These are phyloP conservation scores for Calyptomena viridis DNA, from an alignment of 2,113 vertebrate genomes.

Conservation along the genomic window DNA sequence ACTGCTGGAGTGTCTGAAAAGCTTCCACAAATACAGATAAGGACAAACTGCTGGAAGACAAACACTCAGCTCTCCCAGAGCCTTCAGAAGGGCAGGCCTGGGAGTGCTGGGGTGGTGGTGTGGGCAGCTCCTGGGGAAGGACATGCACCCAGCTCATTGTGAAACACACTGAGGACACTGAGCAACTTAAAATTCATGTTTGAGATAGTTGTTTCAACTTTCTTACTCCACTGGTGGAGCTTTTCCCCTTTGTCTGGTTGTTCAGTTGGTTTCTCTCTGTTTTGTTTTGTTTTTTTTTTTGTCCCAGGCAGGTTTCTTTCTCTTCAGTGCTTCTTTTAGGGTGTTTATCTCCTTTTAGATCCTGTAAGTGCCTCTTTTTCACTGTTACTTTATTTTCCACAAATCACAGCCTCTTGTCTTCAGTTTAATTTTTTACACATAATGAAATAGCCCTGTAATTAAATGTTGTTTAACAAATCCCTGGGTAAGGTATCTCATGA, in stretches of 20 bases:
- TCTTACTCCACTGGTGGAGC: not conserved
- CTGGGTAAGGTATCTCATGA: not conserved
- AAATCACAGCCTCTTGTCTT: not conserved
- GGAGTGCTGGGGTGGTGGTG: rapidly evolving
- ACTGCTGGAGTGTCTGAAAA: not conserved
- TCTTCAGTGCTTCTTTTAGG: not conserved
- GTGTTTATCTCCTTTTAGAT: not conserved
- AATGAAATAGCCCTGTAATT: constrained; percentile 8
- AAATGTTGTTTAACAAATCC: constrained; percentile 16
- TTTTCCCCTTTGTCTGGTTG: not conserved
- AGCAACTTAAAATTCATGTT: not conserved
- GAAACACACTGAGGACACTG: not conserved
- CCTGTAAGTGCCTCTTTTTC: not conserved
- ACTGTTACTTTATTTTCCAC: not conserved
- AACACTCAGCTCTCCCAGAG: not conserved
- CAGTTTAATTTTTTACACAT: not conserved
- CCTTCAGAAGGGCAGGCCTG: not conserved
- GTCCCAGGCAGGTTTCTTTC: not conserved
- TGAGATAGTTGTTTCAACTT: not conserved
- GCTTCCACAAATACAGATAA: not conserved
- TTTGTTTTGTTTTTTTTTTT: no score
- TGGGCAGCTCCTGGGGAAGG: not conserved
- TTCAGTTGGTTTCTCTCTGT: not conserved
- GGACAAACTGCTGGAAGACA: not conserved
- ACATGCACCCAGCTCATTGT: not conserved